A percentile compares a stretch with the other conserved stretches of the same genome.
phyloP scores from a whole-genome alignment of 2,888 invertebrate genomes.

The Aquatica leii region DNA sequence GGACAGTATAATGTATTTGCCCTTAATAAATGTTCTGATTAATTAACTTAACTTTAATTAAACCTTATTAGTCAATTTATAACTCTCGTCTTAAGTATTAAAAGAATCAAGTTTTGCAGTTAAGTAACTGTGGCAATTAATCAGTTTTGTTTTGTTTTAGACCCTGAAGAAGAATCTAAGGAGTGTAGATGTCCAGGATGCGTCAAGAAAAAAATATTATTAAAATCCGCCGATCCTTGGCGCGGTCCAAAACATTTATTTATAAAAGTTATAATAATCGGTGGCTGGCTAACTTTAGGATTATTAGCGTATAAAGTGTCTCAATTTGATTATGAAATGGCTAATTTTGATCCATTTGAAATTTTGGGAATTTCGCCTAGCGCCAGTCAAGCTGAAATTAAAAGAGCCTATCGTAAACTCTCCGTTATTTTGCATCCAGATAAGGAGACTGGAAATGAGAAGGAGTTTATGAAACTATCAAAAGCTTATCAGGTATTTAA shows the following conservation, averaged over 20 bases:
- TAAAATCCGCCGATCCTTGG: slow-evolving; percentile 89
- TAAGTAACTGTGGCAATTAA: no score
- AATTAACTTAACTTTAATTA: no score
- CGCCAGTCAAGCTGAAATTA: slow-evolving; percentile 88
- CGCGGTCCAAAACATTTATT: slow-evolving; percentile 81
- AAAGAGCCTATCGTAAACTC: slow-evolving; percentile 93
- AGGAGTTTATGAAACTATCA: slow-evolving; percentile 96
- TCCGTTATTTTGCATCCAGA: slow-evolving; percentile 97
- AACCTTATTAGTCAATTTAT: no score
- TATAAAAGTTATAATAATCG: slow-evolving; percentile 79
- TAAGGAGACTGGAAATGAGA: slow-evolving; percentile 96
- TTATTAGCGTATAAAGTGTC: slow-evolving; percentile 91
- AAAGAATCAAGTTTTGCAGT: no score
- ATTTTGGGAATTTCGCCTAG: slow-evolving; percentile 91
- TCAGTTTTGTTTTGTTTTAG: no score
- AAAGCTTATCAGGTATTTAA: slow-evolving; percentile 83
- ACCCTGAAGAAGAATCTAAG: slow-evolving; percentile 78
- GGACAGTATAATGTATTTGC: no score
- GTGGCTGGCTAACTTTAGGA: slow-evolving; percentile 84
- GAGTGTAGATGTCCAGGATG: slow-evolving; percentile 92
- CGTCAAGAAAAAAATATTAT: slow-evolving; percentile 79
- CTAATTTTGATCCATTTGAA: slow-evolving; percentile 98
- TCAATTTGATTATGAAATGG: slow-evolving; percentile 97
- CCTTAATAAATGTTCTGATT: no score
- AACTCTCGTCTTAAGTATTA: no score